phyloP scores from a whole-genome alignment of 2,113 vertebrate genomes.

The western clawed frog (Xenopus tropicalis) region DNA sequence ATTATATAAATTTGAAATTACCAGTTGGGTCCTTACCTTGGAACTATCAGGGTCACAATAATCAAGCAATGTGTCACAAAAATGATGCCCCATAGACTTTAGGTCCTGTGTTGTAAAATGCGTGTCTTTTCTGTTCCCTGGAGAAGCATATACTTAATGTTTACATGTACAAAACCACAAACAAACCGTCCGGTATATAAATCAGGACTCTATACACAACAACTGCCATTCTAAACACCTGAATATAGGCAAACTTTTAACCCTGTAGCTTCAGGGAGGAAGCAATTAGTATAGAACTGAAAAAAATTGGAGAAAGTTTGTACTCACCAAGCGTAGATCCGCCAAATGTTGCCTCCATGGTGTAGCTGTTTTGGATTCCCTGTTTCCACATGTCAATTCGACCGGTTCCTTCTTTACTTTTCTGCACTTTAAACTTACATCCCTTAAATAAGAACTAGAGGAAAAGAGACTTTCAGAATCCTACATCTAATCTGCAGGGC shows the following conservation, averaged over 20 bases:
- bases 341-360: slow-evolving; percentile 85
- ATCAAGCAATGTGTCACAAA: slow-evolving; percentile 90
- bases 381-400: slow-evolving; percentile 87
- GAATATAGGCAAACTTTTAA: too few species aligned
- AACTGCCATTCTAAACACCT: too few species aligned
- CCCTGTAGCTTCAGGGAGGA: too few species aligned
- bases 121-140: slow-evolving; percentile 73
- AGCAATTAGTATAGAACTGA: not conserved
- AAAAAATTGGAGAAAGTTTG: not conserved
- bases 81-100: slow-evolving; percentile 74
- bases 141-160: not conserved
- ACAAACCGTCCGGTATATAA: too few species aligned
- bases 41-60: slow-evolving; percentile 80
- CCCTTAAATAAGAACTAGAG: slow-evolving; percentile 83
- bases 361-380: slow-evolving; percentile 88
- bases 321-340: slow-evolving; percentile 82
- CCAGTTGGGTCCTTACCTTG: slow-evolving; percentile 82
- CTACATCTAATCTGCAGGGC: too few species aligned
- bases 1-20: too few species aligned
- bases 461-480: not conserved
- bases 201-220: too few species aligned
- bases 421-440: slow-evolving; percentile 89
- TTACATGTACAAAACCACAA: too few species aligned
- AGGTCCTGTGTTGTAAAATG: slow-evolving; percentile 83
- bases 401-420: slow-evolving; percentile 83